Evolutionary conservation across 2,797 vertebrate genomes (phyloP).

Genomic region (Lacerta viridis): DNA sequence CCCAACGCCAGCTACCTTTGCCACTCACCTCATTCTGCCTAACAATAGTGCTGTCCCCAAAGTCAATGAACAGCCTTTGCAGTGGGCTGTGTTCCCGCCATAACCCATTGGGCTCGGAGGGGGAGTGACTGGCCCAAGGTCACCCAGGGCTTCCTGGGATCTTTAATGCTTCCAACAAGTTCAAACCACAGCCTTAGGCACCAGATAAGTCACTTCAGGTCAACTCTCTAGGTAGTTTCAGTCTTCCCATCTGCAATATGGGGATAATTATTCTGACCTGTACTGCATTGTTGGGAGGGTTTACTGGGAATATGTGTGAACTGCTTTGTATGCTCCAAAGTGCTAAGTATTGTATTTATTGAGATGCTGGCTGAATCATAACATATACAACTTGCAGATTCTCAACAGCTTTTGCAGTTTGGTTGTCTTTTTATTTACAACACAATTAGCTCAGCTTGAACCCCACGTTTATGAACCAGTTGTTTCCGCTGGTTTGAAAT

Average conservation of each 20-base stretch:
- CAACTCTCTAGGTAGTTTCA: background rate
- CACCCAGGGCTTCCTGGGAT: no score
- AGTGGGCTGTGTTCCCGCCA: no score
- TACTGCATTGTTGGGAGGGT: background rate
- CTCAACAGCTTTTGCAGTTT: background rate
- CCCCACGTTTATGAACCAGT: background rate
- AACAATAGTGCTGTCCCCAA: no score
- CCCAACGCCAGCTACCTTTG: no score
- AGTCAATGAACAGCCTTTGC: no score
- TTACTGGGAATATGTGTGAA: background rate
- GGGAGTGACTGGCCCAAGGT: no score
- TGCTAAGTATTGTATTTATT: no score
- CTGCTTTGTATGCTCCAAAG: background rate
- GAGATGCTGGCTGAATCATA: background rate
- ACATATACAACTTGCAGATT: background rate
- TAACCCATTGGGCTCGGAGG: no score
- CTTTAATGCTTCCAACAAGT: background rate
- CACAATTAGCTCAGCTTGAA: accelerated
- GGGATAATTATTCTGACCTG: no score
- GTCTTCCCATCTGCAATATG: background rate
- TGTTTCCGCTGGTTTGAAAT: slow-evolving; percentile 11
- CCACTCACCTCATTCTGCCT: no score
- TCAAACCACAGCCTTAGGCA: background rate
- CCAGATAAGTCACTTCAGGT: background rate
- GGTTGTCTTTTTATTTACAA: background rate